Base-by-base conservation (phyloP, 1,140 invertebrate genomes). In the Papilio polyxenes region DNA sequence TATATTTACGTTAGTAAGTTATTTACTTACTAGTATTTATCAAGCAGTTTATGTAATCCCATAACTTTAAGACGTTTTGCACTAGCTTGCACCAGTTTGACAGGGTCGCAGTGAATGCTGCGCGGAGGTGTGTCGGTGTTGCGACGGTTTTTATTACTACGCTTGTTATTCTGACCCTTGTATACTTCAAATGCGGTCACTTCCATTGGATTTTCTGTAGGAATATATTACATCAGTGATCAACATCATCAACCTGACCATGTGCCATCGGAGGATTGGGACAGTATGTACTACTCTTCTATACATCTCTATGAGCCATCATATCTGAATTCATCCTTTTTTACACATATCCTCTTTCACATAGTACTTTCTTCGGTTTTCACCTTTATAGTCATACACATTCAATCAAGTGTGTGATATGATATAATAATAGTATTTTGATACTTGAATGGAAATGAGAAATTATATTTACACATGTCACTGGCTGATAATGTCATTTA, bases 121-220 rank as follows among this genome's bases (percentile, higher is more conserved):
- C 85, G 84, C 17, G 88, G 84, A 10, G 87, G 86, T 0, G 86
- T 85, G 1, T 87, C 87, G 0, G 75, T 74, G 23, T 65, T 86
- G 69, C 88, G 87, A 0, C 85, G 83, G 11, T 83, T 82, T 72
- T 83, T 82, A 62, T 83, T 85, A 80, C 72, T 49, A 8, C 79
- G 81, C 48, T 89, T 91, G 53, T 86, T 91, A 3, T 88, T 83
- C 37, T 90, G 85, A 9, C 89, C 89, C 44, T 94, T 94, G 85
- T 95, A 95, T 15, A 95, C 95, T 88, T 96, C 95, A 90, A 95
- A 96, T 17, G 95, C 95, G 77, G 95, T 95, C 84, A 95, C 88
- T 82, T 93, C 92, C n/a, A 88, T 85, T 10, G 90, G 82, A 78
- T 93, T 94, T 77, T 94, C 92, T 93, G 80, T 69, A 75, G 80